Evolutionary conservation across 2,888 invertebrate genomes (phyloP), one percentile per base, ranked within the genome.

Genomic region (Philonicus albiceps): DNA sequence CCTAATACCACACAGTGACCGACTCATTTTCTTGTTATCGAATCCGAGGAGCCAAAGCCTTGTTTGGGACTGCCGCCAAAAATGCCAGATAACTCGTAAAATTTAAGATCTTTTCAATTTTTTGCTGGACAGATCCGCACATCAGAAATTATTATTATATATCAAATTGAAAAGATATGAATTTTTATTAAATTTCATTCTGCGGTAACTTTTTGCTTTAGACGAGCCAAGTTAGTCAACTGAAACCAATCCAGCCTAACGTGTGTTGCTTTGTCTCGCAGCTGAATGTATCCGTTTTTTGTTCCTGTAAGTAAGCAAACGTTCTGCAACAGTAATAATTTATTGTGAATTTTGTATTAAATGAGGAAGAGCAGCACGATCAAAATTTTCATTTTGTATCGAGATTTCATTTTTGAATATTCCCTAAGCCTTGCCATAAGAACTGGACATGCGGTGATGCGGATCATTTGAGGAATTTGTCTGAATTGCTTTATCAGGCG

Each of bases 301-400:
- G 49, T 30, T 6, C 6, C 34, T 16, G 1, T 64, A 11, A 13
- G 1, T 64, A 11, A 13, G 19, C 81, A 34, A 8, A 16, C n/a
- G 22, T 80, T 34, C 13, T 49, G 34, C 34, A 19, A 16, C 2
- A 55, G 34, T 31, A 81, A 81, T 81, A 81, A 81, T 81, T 81
- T 81, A 81, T n/a, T 81, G 55, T 55, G 81, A 81, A 19, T 81
- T 81, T 81, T 55, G 81, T 31, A 81, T 81, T 55, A 81, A 81
- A 81, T 19, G 81, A 64, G 81, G 81, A 81, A 55, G 81, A 81
- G 64, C 27, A 81, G 81, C 81, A 55, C 55, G 55, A 55, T 55
- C 55, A 55, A 81, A 81, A 55, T 81, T 81, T 64, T 64, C 55
- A 81, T 81, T 37, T 37, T 31, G 22, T 30, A 43, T 49, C 30